Conservation (phyloP, 1,140 invertebrate genomes). For the Diorhabda sublineata region DNA sequence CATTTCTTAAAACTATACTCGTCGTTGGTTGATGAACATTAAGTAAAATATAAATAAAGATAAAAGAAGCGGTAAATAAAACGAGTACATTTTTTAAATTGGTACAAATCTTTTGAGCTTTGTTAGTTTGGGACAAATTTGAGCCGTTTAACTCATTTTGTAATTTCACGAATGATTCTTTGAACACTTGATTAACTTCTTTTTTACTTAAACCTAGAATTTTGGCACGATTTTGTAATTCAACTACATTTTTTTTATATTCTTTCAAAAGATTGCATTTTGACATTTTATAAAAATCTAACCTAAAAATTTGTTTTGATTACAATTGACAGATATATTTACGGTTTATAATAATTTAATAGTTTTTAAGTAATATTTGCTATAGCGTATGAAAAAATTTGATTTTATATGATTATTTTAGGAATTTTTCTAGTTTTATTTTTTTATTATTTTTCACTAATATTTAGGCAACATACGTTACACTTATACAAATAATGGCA, state of each 20-base stretch:
- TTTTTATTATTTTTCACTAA: too few relatives aligned
- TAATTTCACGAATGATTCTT: conserved; percentile 35
- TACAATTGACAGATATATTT: too few relatives aligned
- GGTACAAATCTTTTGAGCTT: conserved; percentile 27
- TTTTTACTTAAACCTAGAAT: conserved; percentile 33
- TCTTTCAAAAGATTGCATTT: conserved; percentile 30
- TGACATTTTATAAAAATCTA: conserved; percentile 30
- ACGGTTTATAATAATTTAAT: too few relatives aligned
- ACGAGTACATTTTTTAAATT: conserved; percentile 30
- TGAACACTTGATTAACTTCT: conserved; percentile 37
- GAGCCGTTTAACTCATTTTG: conserved; percentile 27
- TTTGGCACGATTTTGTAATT: conserved; percentile 39
- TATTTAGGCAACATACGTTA: too few relatives aligned
- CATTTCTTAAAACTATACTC: conserved; percentile 47
- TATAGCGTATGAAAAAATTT: too few relatives aligned
- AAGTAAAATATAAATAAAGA: conserved; percentile 41
- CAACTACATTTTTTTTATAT: conserved; percentile 39
- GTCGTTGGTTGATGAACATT: conserved; percentile 47
- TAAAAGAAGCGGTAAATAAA: conserved; percentile 27
- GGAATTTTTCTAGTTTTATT: too few relatives aligned
- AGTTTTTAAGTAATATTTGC: too few relatives aligned
- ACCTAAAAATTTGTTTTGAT: background rate
- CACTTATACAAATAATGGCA: too few relatives aligned
- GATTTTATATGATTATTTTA: too few relatives aligned
- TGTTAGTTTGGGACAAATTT: conserved; percentile 17